Evolutionary conservation across 2,797 vertebrate species (phyloP), one percentile per base, ranked within the genome.

Genomic region (Malurus splendens): DNA sequence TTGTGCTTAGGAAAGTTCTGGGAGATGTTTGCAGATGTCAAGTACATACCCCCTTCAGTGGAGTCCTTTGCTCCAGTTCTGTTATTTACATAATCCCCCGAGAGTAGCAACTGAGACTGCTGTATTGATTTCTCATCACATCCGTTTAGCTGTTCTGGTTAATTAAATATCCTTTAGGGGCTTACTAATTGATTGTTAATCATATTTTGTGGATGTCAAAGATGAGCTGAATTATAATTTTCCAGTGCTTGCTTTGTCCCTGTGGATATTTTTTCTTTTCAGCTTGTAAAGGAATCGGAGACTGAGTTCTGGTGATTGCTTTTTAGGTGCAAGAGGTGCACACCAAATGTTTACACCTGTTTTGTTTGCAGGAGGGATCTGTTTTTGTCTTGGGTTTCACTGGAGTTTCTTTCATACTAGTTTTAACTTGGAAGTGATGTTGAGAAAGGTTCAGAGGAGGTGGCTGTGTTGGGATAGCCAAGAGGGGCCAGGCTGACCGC

Each of bases 271-370:
- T 84, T 45, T 44, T 65, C 28, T 52, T 51, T 67, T 41, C 30
- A 22, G 0, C 0, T 50, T 0, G 0, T 50, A n/a, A 74, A 85
- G 45, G 44, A 66, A 6, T 9, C 4, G n/a, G 30, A 6, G n/a
- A 17, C 33, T 7, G 10, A 61, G 7, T 66, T 28, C n/a, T 45
- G 14, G 5, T 27, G 17, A 32, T 67, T 24, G 3, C 14, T 67
- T 81, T 67, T 41, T 41, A 9, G 10, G 4, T 2, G 2, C 3
- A n/a, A 7, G 45, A 67, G 5, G 13, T 45, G 12, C 3, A 1
- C 25, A 15, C 12, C 24, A 44, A 36, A 20, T 18, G 3, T 23
- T 62, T 39, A 27, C 6, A 39, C 51, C 36, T 19, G 9, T 38
- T 83, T 47, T 75, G 32, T 62, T 73, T 82, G 33, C 41, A 67